A percentile compares a stretch with the other conserved stretches of the same genome.
Evolutionary conservation across 2,797 vertebrate genomes (phyloP).

Genomic region (Chiroxiphia lanceolata): DNA sequence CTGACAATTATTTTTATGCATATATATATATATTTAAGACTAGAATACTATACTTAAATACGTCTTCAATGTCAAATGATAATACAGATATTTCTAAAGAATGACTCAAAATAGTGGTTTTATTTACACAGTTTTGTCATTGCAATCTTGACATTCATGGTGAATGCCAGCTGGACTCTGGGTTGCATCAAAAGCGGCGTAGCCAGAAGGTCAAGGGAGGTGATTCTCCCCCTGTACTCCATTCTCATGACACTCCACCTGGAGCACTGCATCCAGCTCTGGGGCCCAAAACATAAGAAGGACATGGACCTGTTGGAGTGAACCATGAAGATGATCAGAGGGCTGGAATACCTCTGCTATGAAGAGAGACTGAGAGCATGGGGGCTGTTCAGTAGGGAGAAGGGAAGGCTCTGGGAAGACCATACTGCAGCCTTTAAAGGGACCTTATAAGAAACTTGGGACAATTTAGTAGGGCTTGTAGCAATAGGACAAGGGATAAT

Average conservation of each 20-base stretch:
- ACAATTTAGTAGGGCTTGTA: background rate
- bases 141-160: background rate
- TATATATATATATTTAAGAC: background rate
- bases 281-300: background rate
- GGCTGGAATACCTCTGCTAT: background rate
- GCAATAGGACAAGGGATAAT: background rate
- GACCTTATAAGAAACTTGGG: background rate
- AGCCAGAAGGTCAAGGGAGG: background rate
- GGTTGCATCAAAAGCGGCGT: background rate
- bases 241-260: background rate
- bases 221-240: background rate
- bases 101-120: background rate
- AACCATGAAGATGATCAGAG: background rate
- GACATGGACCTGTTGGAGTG: background rate
- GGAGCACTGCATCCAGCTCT: background rate
- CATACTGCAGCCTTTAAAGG: background rate
- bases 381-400: fast-evolving
- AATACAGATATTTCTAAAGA: background rate
- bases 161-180: background rate
- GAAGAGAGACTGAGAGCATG: background rate
- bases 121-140: background rate
- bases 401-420: background rate
- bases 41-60: background rate
- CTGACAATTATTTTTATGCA: background rate
- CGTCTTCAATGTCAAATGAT: background rate